These are phyloP conservation scores for Deilephila elpenor DNA, from an alignment of 2,888 invertebrate species.

Conservation along the genomic window DNA sequence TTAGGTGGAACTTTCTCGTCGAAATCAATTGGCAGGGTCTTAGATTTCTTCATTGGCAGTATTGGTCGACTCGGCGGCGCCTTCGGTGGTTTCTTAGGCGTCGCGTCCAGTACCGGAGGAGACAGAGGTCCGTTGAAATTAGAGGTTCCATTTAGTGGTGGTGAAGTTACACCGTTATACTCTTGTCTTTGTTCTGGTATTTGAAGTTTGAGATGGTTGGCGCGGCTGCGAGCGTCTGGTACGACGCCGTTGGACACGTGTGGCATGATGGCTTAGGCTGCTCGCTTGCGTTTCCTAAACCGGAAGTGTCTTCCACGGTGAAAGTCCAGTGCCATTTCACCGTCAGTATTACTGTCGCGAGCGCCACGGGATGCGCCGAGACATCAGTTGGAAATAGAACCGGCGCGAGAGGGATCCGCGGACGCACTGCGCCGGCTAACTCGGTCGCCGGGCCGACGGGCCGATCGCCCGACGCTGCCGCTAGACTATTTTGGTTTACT, in stretches of 20 bases:
- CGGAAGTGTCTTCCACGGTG: constrained; percentile 75
- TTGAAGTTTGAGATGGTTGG: constrained; percentile 61
- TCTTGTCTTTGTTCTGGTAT: constrained; percentile 66
- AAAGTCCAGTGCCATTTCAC: constrained; percentile 82
- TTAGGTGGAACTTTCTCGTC: constrained; percentile 73
- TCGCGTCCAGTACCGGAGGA: constrained; percentile 71
- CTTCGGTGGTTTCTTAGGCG: constrained; percentile 78
- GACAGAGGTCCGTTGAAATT: constrained; percentile 71
- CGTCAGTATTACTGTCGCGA: constrained; percentile 73
- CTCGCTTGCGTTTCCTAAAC: constrained; percentile 74
- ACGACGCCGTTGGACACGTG: constrained; percentile 57
- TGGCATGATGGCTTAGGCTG: constrained; percentile 68
- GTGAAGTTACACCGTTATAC: constrained; percentile 51
- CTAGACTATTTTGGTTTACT: constrained; percentile 83
- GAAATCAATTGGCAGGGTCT: constrained; percentile 77
- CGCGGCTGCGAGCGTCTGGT: constrained; percentile 50
- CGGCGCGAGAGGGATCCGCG: constrained; percentile 81
- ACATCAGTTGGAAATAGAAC: constrained; percentile 81
- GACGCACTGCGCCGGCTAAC: constrained; percentile 79
- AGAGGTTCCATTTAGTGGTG: constrained; percentile 59
- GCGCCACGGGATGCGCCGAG: constrained; percentile 72
- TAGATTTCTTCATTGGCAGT: constrained; percentile 76
- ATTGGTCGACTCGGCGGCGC: constrained; percentile 69
- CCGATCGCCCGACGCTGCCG: constrained; percentile 77
- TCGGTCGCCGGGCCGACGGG: constrained; percentile 81